Percentiles rank a stretch among this genome's conserved stretches.
Conservation (phyloP, 1,140 invertebrate species). For the Odontomachus brunneus region DNA sequence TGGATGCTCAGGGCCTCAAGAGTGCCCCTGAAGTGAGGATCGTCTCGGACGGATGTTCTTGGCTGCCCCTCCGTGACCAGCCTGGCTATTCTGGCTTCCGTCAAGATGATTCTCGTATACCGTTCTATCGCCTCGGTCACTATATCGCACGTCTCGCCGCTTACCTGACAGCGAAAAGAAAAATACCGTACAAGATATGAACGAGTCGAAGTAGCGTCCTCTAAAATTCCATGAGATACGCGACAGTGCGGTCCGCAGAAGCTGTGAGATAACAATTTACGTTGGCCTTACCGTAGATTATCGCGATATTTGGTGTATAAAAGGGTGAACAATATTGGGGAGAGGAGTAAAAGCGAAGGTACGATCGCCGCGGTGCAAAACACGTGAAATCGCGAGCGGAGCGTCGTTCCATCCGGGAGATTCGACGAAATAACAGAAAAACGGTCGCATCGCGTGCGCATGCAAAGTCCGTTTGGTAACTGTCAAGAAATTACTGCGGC, state of each 20-base stretch:
- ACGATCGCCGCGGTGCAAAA: too few relatives aligned
- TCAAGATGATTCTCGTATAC: slow-evolving; percentile 84
- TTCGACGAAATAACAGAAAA: neutral
- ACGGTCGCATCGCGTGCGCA: neutral
- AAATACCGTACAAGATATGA: slow-evolving; percentile 11
- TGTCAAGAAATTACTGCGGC: neutral
- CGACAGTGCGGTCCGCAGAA: too few relatives aligned
- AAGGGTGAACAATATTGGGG: too few relatives aligned
- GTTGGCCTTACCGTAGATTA: too few relatives aligned
- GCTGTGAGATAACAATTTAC: too few relatives aligned
- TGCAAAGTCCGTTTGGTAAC: neutral
- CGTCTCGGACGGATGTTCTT: slow-evolving; percentile 69
- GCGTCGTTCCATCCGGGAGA: neutral
- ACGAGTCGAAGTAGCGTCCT: neutral
- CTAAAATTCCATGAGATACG: too few relatives aligned
- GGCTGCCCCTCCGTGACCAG: slow-evolving; percentile 62
- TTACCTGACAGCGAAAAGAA: slow-evolving; percentile 74
- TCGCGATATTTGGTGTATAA: too few relatives aligned
- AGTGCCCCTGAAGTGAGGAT: slow-evolving; percentile 79
- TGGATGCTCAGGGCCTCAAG: slow-evolving; percentile 85
- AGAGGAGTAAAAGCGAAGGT: too few relatives aligned
- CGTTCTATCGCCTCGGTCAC: slow-evolving; percentile 86
- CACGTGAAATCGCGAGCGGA: neutral
- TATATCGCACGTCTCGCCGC: slow-evolving; percentile 85
- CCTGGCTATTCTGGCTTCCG: slow-evolving; percentile 77